Percentiles rank a stretch among this genome's conserved stretches.
Evolutionary conservation across 1,140 invertebrate genomes (phyloP).

Genomic region (Eueides isabella): DNA sequence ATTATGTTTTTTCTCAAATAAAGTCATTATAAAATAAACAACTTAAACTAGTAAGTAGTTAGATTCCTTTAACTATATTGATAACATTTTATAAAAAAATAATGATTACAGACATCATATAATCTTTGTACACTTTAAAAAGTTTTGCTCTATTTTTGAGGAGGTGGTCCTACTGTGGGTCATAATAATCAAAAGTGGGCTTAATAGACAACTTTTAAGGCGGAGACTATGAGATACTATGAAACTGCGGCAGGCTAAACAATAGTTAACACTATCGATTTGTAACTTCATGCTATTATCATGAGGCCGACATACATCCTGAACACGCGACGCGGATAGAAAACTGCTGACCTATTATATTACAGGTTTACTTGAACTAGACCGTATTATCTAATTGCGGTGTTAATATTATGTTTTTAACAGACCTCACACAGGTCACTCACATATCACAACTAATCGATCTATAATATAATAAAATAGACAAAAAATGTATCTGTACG

Average conservation of each 20-base stretch:
- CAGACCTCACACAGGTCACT: not conserved
- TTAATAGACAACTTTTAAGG: not conserved
- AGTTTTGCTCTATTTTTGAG: not conserved
- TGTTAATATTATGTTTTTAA: slow-evolving; percentile 3
- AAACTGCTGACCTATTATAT: slow-evolving; percentile 38
- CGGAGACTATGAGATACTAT: not conserved
- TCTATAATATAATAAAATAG: too few relatives aligned
- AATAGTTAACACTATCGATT: not conserved
- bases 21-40: not conserved
- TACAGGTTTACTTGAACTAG: slow-evolving; percentile 34
- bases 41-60: too few relatives aligned
- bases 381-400: slow-evolving; percentile 26
- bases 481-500: too few relatives aligned
- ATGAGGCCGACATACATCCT: slow-evolving; percentile 24
- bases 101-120: too few relatives aligned
- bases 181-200: not conserved
- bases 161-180: not conserved
- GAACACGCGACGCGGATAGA: slow-evolving; percentile 30
- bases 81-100: too few relatives aligned
- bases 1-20: not conserved
- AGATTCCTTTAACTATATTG: not conserved
- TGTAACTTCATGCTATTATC: not conserved
- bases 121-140: too few relatives aligned
- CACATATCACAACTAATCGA: too few relatives aligned
- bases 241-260: not conserved